phyloP scores from a whole-genome alignment of 2,888 invertebrate genomes.

The Drosophila algonquin region DNA sequence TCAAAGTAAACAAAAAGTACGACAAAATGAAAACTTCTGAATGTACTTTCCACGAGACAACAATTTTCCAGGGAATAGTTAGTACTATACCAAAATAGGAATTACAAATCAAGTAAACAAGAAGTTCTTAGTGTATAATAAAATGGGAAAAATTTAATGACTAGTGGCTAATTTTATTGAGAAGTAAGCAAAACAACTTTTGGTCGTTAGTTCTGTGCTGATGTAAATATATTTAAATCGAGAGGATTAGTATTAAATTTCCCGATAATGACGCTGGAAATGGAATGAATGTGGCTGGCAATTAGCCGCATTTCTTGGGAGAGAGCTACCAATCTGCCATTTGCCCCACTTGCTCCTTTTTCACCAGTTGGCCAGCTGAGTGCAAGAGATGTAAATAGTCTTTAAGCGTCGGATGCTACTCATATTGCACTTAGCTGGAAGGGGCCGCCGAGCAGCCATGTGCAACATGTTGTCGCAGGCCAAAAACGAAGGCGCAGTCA shows the following conservation, averaged over 20 bases:
- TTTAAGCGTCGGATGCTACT: constrained; percentile 67
- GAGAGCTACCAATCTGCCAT: constrained; percentile 6
- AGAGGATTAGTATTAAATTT: constrained; percentile 14
- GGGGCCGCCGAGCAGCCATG: constrained; percentile 58
- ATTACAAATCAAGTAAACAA: no score
- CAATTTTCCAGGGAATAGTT: no score
- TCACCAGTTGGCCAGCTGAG: constrained; percentile 39
- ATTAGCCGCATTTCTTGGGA: constrained; percentile 49
- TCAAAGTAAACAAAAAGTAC: no score
- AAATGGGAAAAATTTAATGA: no score
- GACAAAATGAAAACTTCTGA: no score
- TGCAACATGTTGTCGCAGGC: constrained; percentile 80
- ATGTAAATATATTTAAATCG: constrained; percentile 5
- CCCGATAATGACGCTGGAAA: constrained; percentile 16
- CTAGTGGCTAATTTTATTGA: no score
- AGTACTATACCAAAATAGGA: no score
- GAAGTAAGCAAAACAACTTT: no score
- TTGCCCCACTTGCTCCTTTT: constrained; percentile 7
- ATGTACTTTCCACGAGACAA: no score
- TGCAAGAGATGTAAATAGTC: constrained; percentile 62
- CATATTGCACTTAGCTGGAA: constrained; percentile 75
- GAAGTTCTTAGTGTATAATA: no score
- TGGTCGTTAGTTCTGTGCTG: not conserved
- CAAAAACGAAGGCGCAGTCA: constrained; percentile 44
- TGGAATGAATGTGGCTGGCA: constrained; percentile 25